Evolutionary conservation across 2,888 invertebrate genomes (phyloP).

Genomic region (Rhingia campestris): DNA sequence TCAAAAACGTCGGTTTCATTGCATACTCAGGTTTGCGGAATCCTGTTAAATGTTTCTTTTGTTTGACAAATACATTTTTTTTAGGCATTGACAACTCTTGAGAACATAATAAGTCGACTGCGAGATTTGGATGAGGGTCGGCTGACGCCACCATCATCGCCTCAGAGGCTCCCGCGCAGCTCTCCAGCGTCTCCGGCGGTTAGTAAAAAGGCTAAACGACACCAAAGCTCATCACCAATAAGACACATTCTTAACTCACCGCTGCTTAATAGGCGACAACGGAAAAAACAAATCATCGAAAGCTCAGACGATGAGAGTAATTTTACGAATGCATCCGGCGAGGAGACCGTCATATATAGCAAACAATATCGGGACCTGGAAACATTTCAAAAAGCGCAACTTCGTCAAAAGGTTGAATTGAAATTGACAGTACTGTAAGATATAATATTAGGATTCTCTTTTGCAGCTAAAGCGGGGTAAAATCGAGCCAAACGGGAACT

Average conservation of each 20-base stretch:
- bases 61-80: slow-evolving; percentile 9
- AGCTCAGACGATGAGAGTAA: slow-evolving; percentile 92
- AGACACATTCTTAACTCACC: slow-evolving; percentile 93
- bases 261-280: slow-evolving; percentile 88
- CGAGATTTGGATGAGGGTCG: slow-evolving; percentile 84
- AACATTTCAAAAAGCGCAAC: slow-evolving; percentile 95
- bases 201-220: slow-evolving; percentile 88
- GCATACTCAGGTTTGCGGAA: slow-evolving; percentile 81
- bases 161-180: slow-evolving; percentile 88
- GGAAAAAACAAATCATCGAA: slow-evolving; percentile 89
- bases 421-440: slow-evolving; percentile 2
- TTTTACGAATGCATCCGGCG: slow-evolving; percentile 84
- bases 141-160: slow-evolving; percentile 83
- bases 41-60: background rate
- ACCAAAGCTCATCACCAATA: slow-evolving; percentile 91
- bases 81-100: slow-evolving; percentile 85
- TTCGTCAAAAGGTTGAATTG: slow-evolving; percentile 90
- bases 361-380: slow-evolving; percentile 93
- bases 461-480: slow-evolving; percentile 89
- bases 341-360: slow-evolving; percentile 83
- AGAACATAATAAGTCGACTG: slow-evolving; percentile 85
- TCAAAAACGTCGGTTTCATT: slow-evolving; percentile 82
- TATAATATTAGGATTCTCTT: slow-evolving; percentile 20
- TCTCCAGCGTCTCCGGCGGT: slow-evolving; percentile 90
- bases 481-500: slow-evolving; percentile 84